These are phyloP conservation scores for Polylopha cassiicola DNA, from an alignment of 2,888 invertebrate species.

Conservation along the genomic window DNA sequence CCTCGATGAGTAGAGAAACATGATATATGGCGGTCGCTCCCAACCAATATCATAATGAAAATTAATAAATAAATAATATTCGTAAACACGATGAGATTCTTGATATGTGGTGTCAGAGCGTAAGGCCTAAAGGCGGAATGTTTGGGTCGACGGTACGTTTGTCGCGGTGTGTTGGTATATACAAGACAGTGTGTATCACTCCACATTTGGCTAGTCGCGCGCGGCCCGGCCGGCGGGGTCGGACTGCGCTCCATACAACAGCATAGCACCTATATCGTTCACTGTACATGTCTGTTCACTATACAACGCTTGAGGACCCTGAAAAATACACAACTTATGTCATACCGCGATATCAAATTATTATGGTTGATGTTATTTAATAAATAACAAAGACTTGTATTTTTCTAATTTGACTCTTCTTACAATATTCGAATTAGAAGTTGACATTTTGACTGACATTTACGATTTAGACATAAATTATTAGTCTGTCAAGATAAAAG, in stretches of 20 bases:
- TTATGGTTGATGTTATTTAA: no score
- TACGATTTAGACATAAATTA: no score
- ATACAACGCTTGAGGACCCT: conserved; percentile 35
- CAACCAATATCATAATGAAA: neutral
- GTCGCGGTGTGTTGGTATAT: conserved; percentile 15
- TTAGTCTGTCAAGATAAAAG: no score
- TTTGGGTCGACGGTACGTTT: conserved; percentile 25
- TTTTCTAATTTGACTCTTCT: no score
- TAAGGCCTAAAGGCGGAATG: conserved; percentile 53
- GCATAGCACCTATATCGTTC: conserved; percentile 67
- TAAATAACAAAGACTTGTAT: no score
- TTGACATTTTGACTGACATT: no score
- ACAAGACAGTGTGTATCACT: conserved; percentile 14
- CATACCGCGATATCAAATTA: neutral
- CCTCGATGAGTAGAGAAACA: conserved; percentile 19
- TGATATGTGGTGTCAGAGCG: conserved; percentile 65
- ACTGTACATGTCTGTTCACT: conserved; percentile 63
- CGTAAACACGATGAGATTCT: conserved; percentile 58
- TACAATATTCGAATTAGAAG: no score
- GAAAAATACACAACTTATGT: conserved; percentile 17
- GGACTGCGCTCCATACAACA: conserved; percentile 27
- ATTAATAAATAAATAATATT: conserved; percentile 9
- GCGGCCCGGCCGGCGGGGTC: conserved; percentile 4
- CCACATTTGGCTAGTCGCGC: conserved; percentile 13
- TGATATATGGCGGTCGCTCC: neutral